Evolutionary conservation across 2,113 vertebrate species (phyloP), one percentile per base, ranked within the genome.

Genomic region (Odocoileus virginianus): DNA sequence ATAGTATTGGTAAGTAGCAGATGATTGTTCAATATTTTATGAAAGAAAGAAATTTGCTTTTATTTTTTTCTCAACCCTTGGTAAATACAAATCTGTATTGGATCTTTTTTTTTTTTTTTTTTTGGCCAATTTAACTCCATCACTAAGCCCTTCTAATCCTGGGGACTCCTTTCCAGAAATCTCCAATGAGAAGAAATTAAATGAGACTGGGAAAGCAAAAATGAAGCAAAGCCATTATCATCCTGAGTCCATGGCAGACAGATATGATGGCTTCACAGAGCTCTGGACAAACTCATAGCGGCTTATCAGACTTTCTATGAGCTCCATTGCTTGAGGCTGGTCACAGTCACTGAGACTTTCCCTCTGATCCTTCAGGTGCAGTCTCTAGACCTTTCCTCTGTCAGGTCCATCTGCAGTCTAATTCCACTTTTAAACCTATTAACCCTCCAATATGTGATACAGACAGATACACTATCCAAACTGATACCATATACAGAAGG

Each of bases 401-500:
- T 36, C 6, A 10, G 11, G 9, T 36, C 55, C 3, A n/a, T 23
- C 61, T 13, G 36, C 9, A 8, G 25, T 61, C 28, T 61, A 47
- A 52, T 16, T 87, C 13, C 13, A 58, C 5, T 25, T 27, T 67
- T 33, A 86, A n/a, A 21, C 25, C 55, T n/a, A 79, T n/a, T 43
- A 58, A 81, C 23, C 21, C 36, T 16, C n/a, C 27, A 40, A 40
- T 17, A 7, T 54, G 33, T 2, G 43, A 21, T 15, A 2, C 64
- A 58, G 21, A 9, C 82, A 74, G 33, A 36, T 25, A 55, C 12
- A 55, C 33, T 83, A n/a, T 43, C 25, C 83, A 30, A 9, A 28
- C 36, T 12, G 14, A 28, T 2, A 3, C 12, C 2, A 7, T 8
- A 11, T 1, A 52, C 23, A 7, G 1, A 58, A n/a, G 27, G 50